Conservation (phyloP, 2,888 invertebrate genomes). For the Dendrolimus pini region DNA sequence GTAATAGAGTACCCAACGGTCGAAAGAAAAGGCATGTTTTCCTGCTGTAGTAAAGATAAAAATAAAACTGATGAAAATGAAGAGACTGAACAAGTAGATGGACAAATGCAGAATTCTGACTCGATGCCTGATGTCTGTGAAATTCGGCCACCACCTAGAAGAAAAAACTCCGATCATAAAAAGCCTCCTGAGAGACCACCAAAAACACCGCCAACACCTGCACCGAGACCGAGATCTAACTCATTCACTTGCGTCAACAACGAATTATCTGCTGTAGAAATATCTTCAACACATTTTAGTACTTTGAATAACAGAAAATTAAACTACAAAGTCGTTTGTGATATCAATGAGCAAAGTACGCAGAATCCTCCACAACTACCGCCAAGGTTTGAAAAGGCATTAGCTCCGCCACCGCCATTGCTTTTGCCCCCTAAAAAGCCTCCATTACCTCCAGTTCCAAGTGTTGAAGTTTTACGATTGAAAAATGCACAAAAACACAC, state of each 20-base stretch:
- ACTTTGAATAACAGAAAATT: slow-evolving; percentile 63
- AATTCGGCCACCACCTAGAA: slow-evolving; percentile 80
- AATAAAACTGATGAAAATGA: slow-evolving; percentile 72
- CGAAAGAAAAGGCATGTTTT: slow-evolving; percentile 83
- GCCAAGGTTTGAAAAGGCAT: slow-evolving; percentile 53
- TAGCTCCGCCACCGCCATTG: slow-evolving; percentile 71
- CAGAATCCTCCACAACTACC: slow-evolving; percentile 73
- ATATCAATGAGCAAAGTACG: slow-evolving; percentile 53
- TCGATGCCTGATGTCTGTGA: slow-evolving; percentile 67
- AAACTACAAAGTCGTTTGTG: slow-evolving; percentile 64
- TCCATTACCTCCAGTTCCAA: slow-evolving; percentile 82
- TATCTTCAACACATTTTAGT: slow-evolving; percentile 59
- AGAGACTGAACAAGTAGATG: slow-evolving; percentile 51
- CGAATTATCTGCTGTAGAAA: slow-evolving; percentile 60
- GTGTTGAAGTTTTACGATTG: slow-evolving; percentile 77
- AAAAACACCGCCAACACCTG: slow-evolving; percentile 71
- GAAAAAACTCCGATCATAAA: slow-evolving; percentile 69
- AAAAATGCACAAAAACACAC: slow-evolving; percentile 69
- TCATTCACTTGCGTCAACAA: slow-evolving; percentile 69
- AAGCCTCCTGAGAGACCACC: slow-evolving; percentile 83
- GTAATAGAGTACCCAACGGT: slow-evolving; percentile 85
- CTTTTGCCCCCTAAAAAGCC: slow-evolving; percentile 83
- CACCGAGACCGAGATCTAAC: slow-evolving; percentile 74
- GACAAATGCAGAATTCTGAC: slow-evolving; percentile 52
- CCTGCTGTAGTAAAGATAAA: slow-evolving; percentile 81